These are phyloP conservation scores for Oriolus oriolus DNA, from an alignment of 2,113 vertebrate species.

Conservation along the genomic window DNA sequence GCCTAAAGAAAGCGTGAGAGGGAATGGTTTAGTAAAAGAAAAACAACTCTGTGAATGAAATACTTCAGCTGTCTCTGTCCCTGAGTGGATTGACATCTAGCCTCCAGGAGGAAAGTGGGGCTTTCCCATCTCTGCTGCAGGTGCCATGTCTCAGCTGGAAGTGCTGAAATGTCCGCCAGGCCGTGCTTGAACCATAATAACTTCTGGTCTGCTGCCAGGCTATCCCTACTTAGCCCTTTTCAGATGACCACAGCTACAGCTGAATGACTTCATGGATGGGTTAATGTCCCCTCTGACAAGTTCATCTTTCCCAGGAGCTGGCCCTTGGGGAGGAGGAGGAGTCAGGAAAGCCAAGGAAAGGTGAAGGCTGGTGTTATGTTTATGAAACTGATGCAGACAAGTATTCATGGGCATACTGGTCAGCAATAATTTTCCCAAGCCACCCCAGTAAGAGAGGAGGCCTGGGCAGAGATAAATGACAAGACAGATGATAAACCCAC, in stretches of 20 bases:
- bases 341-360: background rate
- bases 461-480: background rate
- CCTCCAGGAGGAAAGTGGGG: fast-evolving
- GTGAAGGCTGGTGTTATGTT: background rate
- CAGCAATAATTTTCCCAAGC: background rate
- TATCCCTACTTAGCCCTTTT: background rate
- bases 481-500: background rate
- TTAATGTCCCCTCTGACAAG: background rate
- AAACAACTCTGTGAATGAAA: background rate
- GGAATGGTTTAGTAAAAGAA: background rate
- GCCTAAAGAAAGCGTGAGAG: background rate
- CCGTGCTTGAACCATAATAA: background rate
- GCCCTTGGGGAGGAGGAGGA: background rate
- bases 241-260: background rate
- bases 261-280: background rate
- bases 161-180: background rate
- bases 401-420: background rate
- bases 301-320: background rate
- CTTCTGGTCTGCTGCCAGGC: background rate
- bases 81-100: background rate
- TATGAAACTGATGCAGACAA: background rate
- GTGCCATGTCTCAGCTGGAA: background rate
- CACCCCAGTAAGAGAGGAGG: background rate
- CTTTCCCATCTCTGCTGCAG: fast-evolving
- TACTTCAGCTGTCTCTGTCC: fast-evolving